phyloP scores from a whole-genome alignment of 30 jellyfish, hydroid and myxozoan genomes.

The Hydra vulgaris region DNA sequence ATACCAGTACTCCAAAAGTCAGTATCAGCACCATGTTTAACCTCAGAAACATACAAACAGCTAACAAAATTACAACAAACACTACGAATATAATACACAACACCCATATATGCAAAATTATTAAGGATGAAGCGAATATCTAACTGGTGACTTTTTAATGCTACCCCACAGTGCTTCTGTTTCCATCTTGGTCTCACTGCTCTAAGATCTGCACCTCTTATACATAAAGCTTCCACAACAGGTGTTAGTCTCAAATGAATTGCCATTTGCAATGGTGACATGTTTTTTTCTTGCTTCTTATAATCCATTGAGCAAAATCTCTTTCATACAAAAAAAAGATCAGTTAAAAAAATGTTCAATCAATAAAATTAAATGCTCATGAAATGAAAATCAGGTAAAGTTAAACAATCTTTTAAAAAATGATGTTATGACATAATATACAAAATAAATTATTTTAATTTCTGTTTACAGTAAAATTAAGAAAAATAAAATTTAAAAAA shows the following conservation, averaged over 20 bases:
- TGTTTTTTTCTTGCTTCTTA: conserved; percentile 59
- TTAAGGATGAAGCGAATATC: conserved; percentile 57
- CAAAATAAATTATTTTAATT: too few relatives aligned
- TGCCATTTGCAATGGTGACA: conserved; percentile 82
- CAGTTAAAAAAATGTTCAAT: neutral
- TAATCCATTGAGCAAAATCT: neutral
- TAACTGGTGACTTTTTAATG: conserved; percentile 64
- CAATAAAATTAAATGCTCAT: too few relatives aligned
- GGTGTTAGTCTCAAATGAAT: conserved; percentile 53
- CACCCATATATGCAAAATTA: too few relatives aligned
- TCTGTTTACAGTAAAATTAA: too few relatives aligned
- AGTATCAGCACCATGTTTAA: conserved; percentile 77
- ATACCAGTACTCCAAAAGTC: conserved; percentile 68
- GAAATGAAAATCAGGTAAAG: too few relatives aligned
- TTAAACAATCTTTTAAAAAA: too few relatives aligned
- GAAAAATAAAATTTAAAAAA: too few relatives aligned
- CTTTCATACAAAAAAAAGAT: too few relatives aligned
- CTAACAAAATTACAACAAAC: neutral
- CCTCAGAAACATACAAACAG: conserved; percentile 28
- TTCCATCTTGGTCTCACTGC: conserved; percentile 64
- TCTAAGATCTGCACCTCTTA: conserved; percentile 76
- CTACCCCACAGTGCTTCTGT: conserved; percentile 74
- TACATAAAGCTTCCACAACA: conserved; percentile 74
- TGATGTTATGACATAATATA: too few relatives aligned
- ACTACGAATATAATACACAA: too few relatives aligned